A percentile compares a stretch with the other conserved stretches of the same genome.
Evolutionary conservation across 1,140 invertebrate species (phyloP).

Genomic region (Pogonognathellus flavescens): DNA sequence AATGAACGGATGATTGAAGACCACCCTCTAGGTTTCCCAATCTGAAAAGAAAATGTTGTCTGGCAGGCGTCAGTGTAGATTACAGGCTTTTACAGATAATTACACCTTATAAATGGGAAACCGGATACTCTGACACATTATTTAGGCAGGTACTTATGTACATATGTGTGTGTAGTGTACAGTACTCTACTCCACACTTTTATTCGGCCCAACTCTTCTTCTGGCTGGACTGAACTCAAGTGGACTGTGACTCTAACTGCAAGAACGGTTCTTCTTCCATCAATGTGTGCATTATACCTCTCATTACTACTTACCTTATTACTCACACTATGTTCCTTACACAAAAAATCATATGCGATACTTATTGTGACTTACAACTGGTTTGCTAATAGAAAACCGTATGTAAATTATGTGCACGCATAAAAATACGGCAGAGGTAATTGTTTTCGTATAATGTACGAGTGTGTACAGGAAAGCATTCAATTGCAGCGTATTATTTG

Average conservation of each 20-base stretch:
- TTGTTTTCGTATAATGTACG: too few relatives aligned
- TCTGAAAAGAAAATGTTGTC: conserved; percentile 50
- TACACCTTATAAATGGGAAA: conserved; percentile 50
- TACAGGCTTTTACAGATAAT: conserved; percentile 50
- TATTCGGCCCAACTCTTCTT: not conserved
- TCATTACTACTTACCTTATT: too few relatives aligned
- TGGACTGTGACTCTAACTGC: too few relatives aligned
- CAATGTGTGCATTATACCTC: too few relatives aligned
- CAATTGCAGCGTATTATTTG: too few relatives aligned
- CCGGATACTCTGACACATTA: conserved; percentile 49
- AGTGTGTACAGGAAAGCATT: too few relatives aligned
- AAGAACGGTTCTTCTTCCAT: too few relatives aligned
- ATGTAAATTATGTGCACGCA: conserved; percentile 30
- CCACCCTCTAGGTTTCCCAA: conserved; percentile 49
- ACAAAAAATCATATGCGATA: not conserved
- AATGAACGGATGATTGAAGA: conserved; percentile 50
- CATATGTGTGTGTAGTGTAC: not conserved
- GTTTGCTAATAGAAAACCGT: conserved; percentile 9
- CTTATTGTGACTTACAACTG: not conserved
- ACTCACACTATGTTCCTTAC: not conserved
- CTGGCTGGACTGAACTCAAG: too few relatives aligned
- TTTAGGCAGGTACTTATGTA: conserved; percentile 40
- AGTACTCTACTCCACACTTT: not conserved
- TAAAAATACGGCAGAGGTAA: not conserved
- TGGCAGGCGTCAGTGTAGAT: conserved; percentile 47